These are phyloP conservation scores for Hydropotes inermis DNA, from an alignment of 2,113 vertebrate species.

Conservation along the genomic window DNA sequence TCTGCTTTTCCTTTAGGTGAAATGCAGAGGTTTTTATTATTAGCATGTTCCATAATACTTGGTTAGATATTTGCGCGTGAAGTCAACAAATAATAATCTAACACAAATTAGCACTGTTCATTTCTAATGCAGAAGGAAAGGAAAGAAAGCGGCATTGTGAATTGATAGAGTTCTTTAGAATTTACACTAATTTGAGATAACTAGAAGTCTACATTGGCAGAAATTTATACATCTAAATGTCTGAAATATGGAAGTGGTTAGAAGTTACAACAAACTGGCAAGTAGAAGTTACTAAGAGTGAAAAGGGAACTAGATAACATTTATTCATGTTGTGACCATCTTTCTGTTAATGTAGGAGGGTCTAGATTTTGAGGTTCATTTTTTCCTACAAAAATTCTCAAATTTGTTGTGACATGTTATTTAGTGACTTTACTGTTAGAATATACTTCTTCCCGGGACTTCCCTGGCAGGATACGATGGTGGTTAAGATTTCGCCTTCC, in stretches of 20 bases:
- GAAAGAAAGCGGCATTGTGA: background rate
- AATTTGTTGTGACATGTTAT: background rate
- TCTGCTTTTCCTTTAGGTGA: background rate
- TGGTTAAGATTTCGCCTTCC: background rate
- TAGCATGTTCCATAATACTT: background rate
- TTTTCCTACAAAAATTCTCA: constrained; percentile 21
- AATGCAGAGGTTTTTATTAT: background rate
- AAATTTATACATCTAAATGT: background rate
- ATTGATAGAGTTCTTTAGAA: background rate
- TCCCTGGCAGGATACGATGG: background rate
- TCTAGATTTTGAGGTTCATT: background rate
- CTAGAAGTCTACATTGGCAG: background rate
- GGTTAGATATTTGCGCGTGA: background rate
- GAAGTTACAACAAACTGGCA: background rate
- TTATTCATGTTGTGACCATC: background rate
- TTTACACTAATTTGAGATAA: background rate
- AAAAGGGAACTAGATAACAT: background rate
- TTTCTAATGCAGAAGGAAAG: background rate
- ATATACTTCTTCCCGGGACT: background rate
- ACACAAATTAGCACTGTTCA: background rate
- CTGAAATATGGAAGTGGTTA: background rate
- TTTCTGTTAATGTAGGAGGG: background rate
- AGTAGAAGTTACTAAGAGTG: background rate
- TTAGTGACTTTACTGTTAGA: background rate
- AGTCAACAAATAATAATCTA: background rate